These are phyloP conservation scores for Drosophila ogumai DNA, from an alignment of 1,140 invertebrate genomes.

Conservation along the genomic window DNA sequence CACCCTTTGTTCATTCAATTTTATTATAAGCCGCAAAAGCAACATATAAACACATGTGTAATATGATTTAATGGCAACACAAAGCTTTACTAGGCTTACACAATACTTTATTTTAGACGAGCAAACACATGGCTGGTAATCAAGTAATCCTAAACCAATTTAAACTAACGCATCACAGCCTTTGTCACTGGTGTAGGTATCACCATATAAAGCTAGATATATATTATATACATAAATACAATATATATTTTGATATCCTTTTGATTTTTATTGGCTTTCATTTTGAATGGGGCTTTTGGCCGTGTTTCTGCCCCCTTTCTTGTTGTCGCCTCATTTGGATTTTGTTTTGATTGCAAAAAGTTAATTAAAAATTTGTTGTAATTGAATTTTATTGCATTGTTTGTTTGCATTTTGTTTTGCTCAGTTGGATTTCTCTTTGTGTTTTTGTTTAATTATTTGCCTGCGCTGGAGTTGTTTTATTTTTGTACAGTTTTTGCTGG, in stretches of 20 bases:
- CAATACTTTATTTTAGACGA: slow-evolving; percentile 1
- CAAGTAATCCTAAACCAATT: slow-evolving; percentile 20
- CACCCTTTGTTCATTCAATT: not conserved
- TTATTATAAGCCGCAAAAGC: not conserved
- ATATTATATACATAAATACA: not conserved
- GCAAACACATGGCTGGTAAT: slow-evolving; percentile 5
- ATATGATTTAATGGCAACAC: slow-evolving; percentile 1
- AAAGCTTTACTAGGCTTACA: not conserved
- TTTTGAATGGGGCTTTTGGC: not conserved
- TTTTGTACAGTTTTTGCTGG: not conserved
- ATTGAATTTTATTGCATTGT: slow-evolving; percentile 68
- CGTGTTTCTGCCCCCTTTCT: not conserved
- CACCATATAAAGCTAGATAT: not conserved
- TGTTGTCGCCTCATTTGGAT: slow-evolving; percentile 9
- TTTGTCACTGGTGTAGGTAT: slow-evolving; percentile 16
- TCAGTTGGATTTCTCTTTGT: slow-evolving; percentile 2
- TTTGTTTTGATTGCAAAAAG: slow-evolving; percentile 62
- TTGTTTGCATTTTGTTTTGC: slow-evolving; percentile 40
- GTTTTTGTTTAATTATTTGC: slow-evolving; percentile 8
- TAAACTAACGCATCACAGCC: slow-evolving; percentile 6
- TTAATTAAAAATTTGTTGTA: slow-evolving; percentile 76
- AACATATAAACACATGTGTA: not conserved
- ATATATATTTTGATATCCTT: not conserved
- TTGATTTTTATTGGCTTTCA: slow-evolving; percentile 9
- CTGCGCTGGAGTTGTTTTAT: not conserved